These are phyloP conservation scores for Willowsia nigromaculata DNA, from an alignment of 2,888 invertebrate genomes.

Conservation along the genomic window DNA sequence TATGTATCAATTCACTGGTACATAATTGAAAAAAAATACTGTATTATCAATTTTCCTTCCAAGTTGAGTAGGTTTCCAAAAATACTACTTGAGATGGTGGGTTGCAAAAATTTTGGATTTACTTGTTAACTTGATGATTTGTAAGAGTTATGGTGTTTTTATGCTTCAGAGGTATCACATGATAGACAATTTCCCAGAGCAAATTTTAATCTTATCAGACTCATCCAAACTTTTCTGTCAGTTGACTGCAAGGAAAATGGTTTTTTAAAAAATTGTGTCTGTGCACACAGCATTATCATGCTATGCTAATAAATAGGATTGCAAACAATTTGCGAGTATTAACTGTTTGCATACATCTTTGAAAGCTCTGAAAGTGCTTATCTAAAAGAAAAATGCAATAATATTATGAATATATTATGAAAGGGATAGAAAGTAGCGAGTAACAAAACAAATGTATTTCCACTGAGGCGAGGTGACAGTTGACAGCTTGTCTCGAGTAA, in stretches of 20 bases:
- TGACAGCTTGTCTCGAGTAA: constrained; percentile 66
- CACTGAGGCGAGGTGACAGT: constrained; percentile 62
- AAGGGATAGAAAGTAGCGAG: not conserved
- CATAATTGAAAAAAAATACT: too few species aligned
- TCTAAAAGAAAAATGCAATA: not conserved
- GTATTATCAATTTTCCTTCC: too few species aligned
- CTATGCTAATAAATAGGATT: not conserved
- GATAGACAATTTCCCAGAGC: constrained; percentile 67
- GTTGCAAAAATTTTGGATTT: not conserved
- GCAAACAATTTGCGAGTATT: constrained; percentile 3
- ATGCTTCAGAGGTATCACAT: constrained; percentile 65
- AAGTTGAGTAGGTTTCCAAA: too few species aligned
- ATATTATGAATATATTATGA: not conserved
- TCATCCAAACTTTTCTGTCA: not conserved
- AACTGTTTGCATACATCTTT: not conserved
- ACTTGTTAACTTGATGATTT: constrained; percentile 49
- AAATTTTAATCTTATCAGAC: constrained; percentile 51
- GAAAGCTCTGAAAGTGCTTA: too few species aligned
- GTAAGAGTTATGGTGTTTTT: constrained; percentile 65
- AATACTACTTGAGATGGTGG: too few species aligned
- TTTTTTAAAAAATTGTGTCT: not conserved
- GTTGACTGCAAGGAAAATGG: not conserved
- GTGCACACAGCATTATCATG: not conserved
- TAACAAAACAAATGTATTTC: constrained; percentile 63
- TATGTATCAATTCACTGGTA: too few species aligned